phyloP scores from a whole-genome alignment of 2,797 vertebrate species.

The Phyllotis vaccarum region DNA sequence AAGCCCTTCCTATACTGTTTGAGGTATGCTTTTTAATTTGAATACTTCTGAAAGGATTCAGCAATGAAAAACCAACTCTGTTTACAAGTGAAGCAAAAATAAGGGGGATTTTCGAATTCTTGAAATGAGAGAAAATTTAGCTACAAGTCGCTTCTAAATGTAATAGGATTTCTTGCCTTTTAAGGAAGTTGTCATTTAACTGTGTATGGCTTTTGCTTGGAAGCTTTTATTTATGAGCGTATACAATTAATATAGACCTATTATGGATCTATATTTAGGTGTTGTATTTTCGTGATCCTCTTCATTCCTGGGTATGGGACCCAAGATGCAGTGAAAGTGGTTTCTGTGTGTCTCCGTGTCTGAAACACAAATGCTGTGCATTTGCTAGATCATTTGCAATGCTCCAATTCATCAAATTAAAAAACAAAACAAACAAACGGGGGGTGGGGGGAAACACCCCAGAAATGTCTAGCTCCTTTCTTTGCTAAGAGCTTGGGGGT shows the following conservation, averaged over 20 bases:
- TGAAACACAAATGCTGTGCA: not conserved
- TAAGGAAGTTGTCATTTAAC: not conserved
- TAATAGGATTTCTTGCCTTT: not conserved
- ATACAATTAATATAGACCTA: not conserved
- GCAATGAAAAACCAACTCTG: not conserved
- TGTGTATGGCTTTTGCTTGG: not conserved
- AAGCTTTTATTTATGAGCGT: not conserved
- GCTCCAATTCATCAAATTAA: not conserved
- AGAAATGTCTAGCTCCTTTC: conserved; percentile 1
- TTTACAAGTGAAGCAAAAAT: not conserved
- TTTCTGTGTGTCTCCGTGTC: not conserved
- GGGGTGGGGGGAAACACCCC: too few relatives aligned
- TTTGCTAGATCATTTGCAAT: not conserved
- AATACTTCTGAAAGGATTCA: conserved; percentile 25
- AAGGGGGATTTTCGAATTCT: not conserved
- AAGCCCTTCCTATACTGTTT: not conserved
- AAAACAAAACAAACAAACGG: not conserved
- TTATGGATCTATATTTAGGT: not conserved
- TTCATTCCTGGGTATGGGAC: not conserved
- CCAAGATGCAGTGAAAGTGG: not conserved
- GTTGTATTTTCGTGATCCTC: not conserved
- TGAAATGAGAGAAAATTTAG: conserved; percentile 18
- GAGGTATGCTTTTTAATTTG: not conserved
- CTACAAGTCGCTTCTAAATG: not conserved
- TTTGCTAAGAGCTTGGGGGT: not conserved